A percentile compares a stretch with the other conserved stretches of the same genome.
These are phyloP conservation scores for Catocala nupta DNA, from an alignment of 2,888 invertebrate genomes.

Conservation along the genomic window DNA sequence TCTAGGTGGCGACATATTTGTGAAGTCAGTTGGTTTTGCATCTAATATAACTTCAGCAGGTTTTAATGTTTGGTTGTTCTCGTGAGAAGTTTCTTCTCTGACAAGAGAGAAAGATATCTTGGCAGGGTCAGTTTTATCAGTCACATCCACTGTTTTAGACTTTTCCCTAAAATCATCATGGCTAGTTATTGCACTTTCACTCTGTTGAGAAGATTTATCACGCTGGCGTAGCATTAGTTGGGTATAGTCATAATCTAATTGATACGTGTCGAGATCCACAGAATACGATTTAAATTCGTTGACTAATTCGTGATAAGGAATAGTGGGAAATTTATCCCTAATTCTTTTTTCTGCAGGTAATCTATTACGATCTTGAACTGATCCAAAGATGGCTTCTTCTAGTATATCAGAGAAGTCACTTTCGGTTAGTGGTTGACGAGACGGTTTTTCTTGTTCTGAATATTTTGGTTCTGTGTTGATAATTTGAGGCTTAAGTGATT, in stretches of 20 bases:
- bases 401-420: conserved; percentile 60
- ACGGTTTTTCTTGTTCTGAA: background rate
- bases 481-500: background rate
- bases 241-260: conserved; percentile 72
- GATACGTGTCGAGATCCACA: conserved; percentile 66
- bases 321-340: conserved; percentile 44
- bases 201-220: conserved; percentile 25
- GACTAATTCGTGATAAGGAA: conserved; percentile 71
- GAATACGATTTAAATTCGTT: conserved; percentile 77
- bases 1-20: too few relatives aligned
- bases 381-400: conserved; percentile 89
- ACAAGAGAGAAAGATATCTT: background rate
- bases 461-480: conserved; percentile 1
- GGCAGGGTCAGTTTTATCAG: background rate
- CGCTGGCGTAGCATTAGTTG: conserved; percentile 57
- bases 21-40: background rate
- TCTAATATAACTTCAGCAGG: conserved; percentile 12
- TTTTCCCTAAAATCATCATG: background rate
- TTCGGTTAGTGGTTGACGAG: conserved; percentile 42
- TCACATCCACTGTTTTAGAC: background rate
- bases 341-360: conserved; percentile 41
- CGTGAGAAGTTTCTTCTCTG: conserved; percentile 8
- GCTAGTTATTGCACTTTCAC: background rate
- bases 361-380: conserved; percentile 86
- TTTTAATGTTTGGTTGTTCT: conserved; percentile 21